Base-by-base conservation (phyloP, 2,888 invertebrate genomes). In the Dromius quadrimaculatus region DNA sequence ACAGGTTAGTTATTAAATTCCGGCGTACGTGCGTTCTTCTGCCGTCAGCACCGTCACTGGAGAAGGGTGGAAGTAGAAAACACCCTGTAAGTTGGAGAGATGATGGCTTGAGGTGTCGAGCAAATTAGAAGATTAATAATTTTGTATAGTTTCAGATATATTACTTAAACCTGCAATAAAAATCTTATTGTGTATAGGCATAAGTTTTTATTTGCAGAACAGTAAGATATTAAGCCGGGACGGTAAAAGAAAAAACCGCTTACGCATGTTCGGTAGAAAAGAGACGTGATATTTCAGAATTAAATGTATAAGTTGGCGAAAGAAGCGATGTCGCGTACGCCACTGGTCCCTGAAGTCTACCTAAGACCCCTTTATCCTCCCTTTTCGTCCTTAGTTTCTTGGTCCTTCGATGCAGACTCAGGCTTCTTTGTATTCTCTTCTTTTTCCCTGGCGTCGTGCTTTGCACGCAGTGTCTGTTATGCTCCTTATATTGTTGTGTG, bases 1-100 rank as follows among this genome's bases (percentile, higher is more conserved):
- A 70, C 72, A 72, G 71, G 70, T 71, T 74, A 74, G 74, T 74
- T 74, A 74, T 74, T 74, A 74, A 74, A 74, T 74, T 74, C 74
- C 74, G 71, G 59, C 72, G 71, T 74, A 74, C 74, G 74, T 74
- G 74, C 41, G 68, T 59, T 54, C 65, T 59, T 59, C 32, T 50
- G 34, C 50, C 47, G 32, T 20, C 22, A 20, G 22, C 19, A 20
- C 6, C 19, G 47, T 13, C 41, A 6, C 41, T 41, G 41, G 11
- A 9, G 11, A 9, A 9, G 8, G 11, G 11, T 15, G 11, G 41
- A 9, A 41, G 43, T 43, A 43, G 8, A 9, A 15, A 43, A 43
- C 13, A 43, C 15, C 43, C 1, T 1, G 11, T n/a, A 34, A 34
- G 34, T 34, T n/a, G 11, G 34, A 34, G 11, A 34, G n/a, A n/a